phyloP scores from a whole-genome alignment of 2,888 invertebrate species.

The Stratiomys singularior region DNA sequence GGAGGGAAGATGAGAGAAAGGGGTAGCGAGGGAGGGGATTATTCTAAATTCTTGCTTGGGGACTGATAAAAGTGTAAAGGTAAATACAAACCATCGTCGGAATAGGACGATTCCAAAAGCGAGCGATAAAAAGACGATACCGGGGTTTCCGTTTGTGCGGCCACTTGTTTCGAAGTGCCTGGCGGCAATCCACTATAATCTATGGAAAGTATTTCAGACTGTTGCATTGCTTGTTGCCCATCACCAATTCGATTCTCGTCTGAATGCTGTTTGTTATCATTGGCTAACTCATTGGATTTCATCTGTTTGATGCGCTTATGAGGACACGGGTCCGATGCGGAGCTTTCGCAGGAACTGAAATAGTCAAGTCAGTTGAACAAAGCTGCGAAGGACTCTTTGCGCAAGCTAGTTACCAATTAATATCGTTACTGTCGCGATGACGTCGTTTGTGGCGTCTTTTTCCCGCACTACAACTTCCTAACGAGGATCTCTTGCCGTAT shows the following conservation, averaged over 20 bases:
- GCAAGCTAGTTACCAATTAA: constrained; percentile 22
- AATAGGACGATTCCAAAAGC: constrained; percentile 64
- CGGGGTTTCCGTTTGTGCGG: constrained; percentile 53
- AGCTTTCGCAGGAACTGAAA: constrained; percentile 53
- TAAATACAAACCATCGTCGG: constrained; percentile 59
- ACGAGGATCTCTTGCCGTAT: not conserved
- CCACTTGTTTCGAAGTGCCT: constrained; percentile 62
- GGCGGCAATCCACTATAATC: constrained; percentile 54
- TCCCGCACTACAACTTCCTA: not conserved
- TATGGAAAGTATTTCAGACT: not conserved
- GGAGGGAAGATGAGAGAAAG: not conserved
- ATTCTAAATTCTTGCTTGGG: too few relatives aligned
- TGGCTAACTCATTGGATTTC: not conserved
- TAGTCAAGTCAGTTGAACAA: not conserved
- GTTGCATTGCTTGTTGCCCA: too few relatives aligned
- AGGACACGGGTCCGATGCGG: constrained; percentile 63
- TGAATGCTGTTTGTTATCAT: not conserved
- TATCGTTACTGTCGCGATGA: not conserved
- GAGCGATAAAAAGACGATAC: constrained; percentile 64
- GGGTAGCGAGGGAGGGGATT: too few relatives aligned
- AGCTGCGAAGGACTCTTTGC: too few relatives aligned
- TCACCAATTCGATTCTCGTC: not conserved
- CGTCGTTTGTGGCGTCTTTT: constrained; percentile 19
- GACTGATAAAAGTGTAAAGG: too few relatives aligned
- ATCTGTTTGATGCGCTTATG: constrained; percentile 48